These are phyloP conservation scores for Nannoperca australis DNA, from an alignment of 2,797 vertebrate species.

Conservation along the genomic window DNA sequence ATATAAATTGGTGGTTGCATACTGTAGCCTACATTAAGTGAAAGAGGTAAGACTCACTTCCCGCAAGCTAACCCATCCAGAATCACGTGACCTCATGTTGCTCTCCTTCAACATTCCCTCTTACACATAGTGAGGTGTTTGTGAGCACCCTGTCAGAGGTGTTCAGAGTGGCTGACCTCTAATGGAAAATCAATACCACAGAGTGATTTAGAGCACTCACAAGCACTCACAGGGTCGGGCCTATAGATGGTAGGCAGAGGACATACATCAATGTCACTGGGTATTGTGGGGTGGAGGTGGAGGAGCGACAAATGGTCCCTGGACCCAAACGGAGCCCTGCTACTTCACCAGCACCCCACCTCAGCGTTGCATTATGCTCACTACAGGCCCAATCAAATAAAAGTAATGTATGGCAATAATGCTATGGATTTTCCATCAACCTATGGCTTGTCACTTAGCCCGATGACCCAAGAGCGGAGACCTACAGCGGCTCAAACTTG, in stretches of 20 bases:
- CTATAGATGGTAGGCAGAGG: constrained; percentile 49
- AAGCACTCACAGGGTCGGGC: constrained; percentile 69
- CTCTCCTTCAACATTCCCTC: constrained; percentile 27
- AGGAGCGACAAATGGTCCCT: constrained; percentile 51
- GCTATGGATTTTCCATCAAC: constrained; percentile 88
- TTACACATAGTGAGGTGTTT: constrained; percentile 67
- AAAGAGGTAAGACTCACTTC: not conserved
- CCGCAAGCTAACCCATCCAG: not conserved
- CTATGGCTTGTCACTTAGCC: constrained; percentile 81
- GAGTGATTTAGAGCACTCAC: constrained; percentile 84
- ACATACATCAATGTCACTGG: constrained; percentile 74
- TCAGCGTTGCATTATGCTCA: constrained; percentile 62
- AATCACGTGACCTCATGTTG: constrained; percentile 50
- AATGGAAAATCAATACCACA: constrained; percentile 82
- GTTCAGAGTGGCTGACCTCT: constrained; percentile 73
- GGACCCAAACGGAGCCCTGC: constrained; percentile 43
- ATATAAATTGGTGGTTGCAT: not conserved
- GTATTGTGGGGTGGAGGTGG: constrained; percentile 23
- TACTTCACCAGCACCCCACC: constrained; percentile 51
- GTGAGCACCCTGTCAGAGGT: constrained; percentile 70
- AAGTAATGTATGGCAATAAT: constrained; percentile 86
- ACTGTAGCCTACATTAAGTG: not conserved
- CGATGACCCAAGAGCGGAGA: constrained; percentile 67
- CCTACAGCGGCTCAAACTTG: constrained; percentile 63
- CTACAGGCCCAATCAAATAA: constrained; percentile 82